Conservation (phyloP, 2,113 vertebrate species). For the Neogale vison region DNA sequence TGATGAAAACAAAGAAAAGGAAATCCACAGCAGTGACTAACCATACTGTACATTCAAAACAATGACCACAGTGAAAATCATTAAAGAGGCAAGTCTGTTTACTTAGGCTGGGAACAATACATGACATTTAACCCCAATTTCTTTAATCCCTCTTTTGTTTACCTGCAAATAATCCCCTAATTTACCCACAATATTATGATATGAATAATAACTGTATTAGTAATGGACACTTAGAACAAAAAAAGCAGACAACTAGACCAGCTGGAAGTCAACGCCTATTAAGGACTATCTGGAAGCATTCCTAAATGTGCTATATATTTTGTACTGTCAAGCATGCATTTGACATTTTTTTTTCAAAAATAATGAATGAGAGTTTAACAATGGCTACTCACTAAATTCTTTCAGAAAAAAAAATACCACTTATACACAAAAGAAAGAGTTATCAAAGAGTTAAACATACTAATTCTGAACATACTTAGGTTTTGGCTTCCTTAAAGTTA, state of each 20-base stretch:
- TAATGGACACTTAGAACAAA: not conserved
- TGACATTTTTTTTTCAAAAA: not conserved
- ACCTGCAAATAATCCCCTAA: conserved; percentile 18
- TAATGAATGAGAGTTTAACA: conserved; percentile 28
- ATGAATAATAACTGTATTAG: not conserved
- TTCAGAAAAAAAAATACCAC: conserved; percentile 30
- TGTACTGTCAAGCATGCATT: not conserved
- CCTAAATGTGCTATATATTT: not conserved
- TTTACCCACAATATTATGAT: not conserved
- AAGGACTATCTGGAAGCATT: not conserved
- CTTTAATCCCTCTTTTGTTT: conserved; percentile 52
- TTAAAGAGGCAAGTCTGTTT: conserved; percentile 75
- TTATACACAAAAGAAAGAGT: conserved; percentile 35
- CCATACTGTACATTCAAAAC: conserved; percentile 77
- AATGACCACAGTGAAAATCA: conserved; percentile 79
- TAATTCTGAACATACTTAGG: conserved; percentile 60
- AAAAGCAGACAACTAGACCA: not conserved
- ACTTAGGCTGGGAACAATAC: conserved; percentile 66
- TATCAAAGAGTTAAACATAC: conserved; percentile 48
- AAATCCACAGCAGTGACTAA: conserved; percentile 83
- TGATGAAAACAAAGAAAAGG: conserved; percentile 85
- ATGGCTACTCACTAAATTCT: not conserved
- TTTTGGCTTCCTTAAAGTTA: conserved; percentile 68
- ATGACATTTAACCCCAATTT: conserved; percentile 45
- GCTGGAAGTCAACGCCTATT: not conserved